These are phyloP conservation scores for Ploceus nigricollis DNA, from an alignment of 2,113 vertebrate genomes.

Conservation along the genomic window DNA sequence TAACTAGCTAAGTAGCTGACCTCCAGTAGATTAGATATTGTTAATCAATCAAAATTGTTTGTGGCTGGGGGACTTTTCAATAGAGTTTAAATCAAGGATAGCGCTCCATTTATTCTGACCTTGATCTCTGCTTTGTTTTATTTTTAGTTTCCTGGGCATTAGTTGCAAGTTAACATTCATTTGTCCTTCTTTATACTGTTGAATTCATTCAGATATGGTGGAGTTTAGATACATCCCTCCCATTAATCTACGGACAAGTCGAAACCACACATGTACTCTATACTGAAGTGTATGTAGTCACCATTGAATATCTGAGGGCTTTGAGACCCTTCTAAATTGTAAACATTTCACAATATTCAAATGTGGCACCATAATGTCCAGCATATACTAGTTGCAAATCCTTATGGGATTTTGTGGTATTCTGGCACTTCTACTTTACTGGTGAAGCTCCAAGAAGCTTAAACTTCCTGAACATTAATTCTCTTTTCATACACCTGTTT, in stretches of 20 bases:
- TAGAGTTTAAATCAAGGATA: neutral
- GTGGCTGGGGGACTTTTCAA: neutral
- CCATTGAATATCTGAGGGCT: neutral
- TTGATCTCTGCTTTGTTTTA: neutral
- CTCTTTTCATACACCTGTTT: neutral
- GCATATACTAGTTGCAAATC: neutral
- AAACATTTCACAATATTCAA: neutral
- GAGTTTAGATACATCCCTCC: neutral
- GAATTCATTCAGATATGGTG: constrained; percentile 35
- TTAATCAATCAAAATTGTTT: neutral
- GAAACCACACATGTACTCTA: neutral
- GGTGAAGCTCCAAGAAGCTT: neutral
- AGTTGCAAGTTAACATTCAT: constrained; percentile 61
- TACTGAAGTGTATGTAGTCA: neutral
- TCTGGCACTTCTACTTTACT: neutral
- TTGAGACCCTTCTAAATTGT: neutral
- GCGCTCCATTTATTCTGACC: neutral
- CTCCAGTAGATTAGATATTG: neutral
- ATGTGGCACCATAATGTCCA: neutral
- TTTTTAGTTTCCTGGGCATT: constrained; percentile 17
- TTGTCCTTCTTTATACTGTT: constrained; percentile 46
- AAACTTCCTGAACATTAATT: neutral
- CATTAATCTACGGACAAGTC: constrained; percentile 10
- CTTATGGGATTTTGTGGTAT: neutral
- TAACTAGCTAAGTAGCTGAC: neutral